Conservation (phyloP, 2,113 vertebrate species). For the Callocephalon fimbriatum region DNA sequence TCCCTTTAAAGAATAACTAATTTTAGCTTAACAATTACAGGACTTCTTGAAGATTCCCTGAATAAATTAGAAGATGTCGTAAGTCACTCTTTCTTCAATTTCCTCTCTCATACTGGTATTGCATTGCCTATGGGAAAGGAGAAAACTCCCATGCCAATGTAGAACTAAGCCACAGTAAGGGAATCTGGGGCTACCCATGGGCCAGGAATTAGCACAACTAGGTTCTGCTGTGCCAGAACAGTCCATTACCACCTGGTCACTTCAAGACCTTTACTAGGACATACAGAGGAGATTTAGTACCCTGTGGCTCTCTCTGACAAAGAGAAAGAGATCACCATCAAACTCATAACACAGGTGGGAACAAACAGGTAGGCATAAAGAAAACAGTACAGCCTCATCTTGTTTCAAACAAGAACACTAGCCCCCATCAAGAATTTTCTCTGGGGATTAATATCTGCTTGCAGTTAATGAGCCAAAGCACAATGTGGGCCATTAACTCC, state of each 20-base stretch:
- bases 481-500: constrained; percentile 38
- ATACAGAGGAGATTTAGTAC: background rate
- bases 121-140: background rate
- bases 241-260: background rate
- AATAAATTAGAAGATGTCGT: background rate
- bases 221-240: background rate
- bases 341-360: background rate
- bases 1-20: background rate
- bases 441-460: constrained; percentile 24
- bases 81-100: background rate
- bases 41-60: background rate
- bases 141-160: background rate
- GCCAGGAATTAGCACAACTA: background rate
- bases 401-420: background rate
- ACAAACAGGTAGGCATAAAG: background rate
- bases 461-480: constrained; percentile 55
- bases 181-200: background rate
- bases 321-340: background rate
- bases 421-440: constrained; percentile 12
- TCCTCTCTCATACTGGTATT: background rate
- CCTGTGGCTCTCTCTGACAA: background rate
- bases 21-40: background rate
- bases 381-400: background rate
- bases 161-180: background rate
- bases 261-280: background rate